Percentiles rank a stretch among this genome's conserved stretches.
These are phyloP conservation scores for Araneus ventricosus DNA, from an alignment of 1,140 invertebrate genomes.

Conservation along the genomic window DNA sequence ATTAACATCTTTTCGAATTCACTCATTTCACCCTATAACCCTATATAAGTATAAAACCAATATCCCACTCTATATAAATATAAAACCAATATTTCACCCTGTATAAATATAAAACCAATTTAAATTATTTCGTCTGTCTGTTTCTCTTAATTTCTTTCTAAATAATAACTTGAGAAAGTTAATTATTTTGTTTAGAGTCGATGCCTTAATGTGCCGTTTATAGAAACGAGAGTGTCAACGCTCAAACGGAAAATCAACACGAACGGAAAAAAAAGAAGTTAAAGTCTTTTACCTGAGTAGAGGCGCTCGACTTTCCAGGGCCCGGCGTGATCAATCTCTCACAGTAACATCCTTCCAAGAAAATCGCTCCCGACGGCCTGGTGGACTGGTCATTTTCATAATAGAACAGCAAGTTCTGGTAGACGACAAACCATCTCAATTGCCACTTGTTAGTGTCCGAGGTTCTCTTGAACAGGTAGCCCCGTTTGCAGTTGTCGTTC, in stretches of 20 bases:
- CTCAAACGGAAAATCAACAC: background rate
- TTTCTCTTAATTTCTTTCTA: too few species aligned
- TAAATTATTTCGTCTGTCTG: too few species aligned
- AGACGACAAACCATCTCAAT: slow-evolving; percentile 92
- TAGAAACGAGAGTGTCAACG: too few species aligned
- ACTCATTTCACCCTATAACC: too few species aligned
- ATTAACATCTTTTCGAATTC: too few species aligned
- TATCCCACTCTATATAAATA: too few species aligned
- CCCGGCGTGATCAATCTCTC: slow-evolving; percentile 85
- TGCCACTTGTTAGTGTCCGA: slow-evolving; percentile 94
- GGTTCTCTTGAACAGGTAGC: slow-evolving; percentile 92
- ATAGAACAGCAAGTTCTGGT: slow-evolving; percentile 96
- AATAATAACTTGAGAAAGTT: too few species aligned
- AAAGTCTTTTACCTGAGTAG: slow-evolving; percentile 61
- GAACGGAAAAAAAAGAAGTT: background rate
- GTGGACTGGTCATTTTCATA: slow-evolving; percentile 89
- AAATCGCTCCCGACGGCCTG: slow-evolving; percentile 89
- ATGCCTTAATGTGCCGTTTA: too few species aligned
- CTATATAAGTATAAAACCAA: too few species aligned
- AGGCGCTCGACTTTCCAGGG: slow-evolving; percentile 53
- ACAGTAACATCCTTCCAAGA: slow-evolving; percentile 95
- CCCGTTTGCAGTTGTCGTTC: slow-evolving; percentile 88
- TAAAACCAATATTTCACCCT: too few species aligned
- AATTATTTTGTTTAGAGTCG: too few species aligned
- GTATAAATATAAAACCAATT: too few species aligned